Evolutionary conservation across 2,888 invertebrate species (phyloP), one percentile per base, ranked within the genome.

Genomic region (Parnassius smintheus): DNA sequence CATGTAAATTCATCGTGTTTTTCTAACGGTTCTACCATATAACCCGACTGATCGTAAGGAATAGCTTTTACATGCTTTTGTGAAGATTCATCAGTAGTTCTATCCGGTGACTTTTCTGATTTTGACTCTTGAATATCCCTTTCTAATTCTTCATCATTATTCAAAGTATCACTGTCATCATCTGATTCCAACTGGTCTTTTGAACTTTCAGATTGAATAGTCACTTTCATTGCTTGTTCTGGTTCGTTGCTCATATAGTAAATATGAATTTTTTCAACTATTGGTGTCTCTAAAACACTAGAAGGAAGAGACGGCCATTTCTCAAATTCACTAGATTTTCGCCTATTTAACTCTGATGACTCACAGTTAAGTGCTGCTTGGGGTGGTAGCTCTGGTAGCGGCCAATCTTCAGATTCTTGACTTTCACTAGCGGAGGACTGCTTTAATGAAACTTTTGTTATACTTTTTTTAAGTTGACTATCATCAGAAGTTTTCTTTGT

Each of bases 291-390:
- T 62, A 95, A 91, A 22, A 95, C 91, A 65, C 94, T 94, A 0
- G 95, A 95, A 9, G 96, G 96, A 0, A 96, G 95, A 51, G 96
- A 96, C 0, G 96, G 96, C 96, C 96, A 96, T 71, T 95, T 95
- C 70, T 96, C 95, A 9, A 95, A 95, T 69, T 95, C 95, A 78
- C 95, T 95, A 11, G 93, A 93, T 69, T 82, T 85, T 66, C 85
- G 82, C 67, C 92, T 78, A 51, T 73, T 78, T 44, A 73, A 69
- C 72, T 82, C 70, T 71, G 85, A 70, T 74, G 85, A 67, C 50
- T 75, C 72, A 0, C 72, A 67, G 72, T 83, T 85, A 0, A 82
- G 80, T 65, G 81, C 80, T 66, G 86, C 90, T 71, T 91, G 92
- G 0, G 95, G 94, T 0, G 95, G 95, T 64, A 95, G 92, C 73